These are phyloP conservation scores for Rhegmatorhina hoffmannsi DNA, from an alignment of 2,113 vertebrate genomes.

Conservation along the genomic window DNA sequence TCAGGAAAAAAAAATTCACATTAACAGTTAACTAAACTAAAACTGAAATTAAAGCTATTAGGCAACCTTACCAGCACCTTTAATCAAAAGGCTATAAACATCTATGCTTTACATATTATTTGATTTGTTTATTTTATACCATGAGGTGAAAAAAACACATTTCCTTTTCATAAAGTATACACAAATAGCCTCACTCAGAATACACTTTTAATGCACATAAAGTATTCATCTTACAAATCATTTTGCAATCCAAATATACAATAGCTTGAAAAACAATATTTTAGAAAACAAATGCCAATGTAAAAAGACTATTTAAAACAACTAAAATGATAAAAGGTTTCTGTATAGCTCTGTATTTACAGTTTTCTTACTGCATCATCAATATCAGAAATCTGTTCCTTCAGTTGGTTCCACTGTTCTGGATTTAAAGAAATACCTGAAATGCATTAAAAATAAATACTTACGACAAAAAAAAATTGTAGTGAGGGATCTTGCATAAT, in stretches of 20 bases:
- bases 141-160: constrained; percentile 61
- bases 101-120: not conserved
- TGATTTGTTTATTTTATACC: constrained; percentile 68
- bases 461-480: not conserved
- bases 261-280: not conserved
- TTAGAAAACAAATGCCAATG: not conserved
- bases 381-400: constrained; percentile 97
- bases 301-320: not conserved
- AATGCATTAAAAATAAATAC: constrained; percentile 69
- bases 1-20: not conserved
- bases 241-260: constrained; percentile 82
- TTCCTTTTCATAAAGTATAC: constrained; percentile 71
- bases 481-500: not conserved
- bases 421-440: constrained; percentile 96
- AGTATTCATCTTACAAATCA: constrained; percentile 79
- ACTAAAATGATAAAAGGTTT: not conserved
- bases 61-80: not conserved
- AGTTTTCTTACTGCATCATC: constrained; percentile 93
- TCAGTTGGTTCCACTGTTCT: constrained; percentile 96
- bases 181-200: constrained; percentile 80
- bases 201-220: constrained; percentile 82
- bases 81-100: not conserved
- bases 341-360: constrained; percentile 73
- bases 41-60: not conserved
- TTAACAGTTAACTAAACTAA: not conserved